Percentiles rank a stretch among this genome's conserved stretches.
phyloP scores from a whole-genome alignment of 2,113 vertebrate species.

The Mustelus asterias region DNA sequence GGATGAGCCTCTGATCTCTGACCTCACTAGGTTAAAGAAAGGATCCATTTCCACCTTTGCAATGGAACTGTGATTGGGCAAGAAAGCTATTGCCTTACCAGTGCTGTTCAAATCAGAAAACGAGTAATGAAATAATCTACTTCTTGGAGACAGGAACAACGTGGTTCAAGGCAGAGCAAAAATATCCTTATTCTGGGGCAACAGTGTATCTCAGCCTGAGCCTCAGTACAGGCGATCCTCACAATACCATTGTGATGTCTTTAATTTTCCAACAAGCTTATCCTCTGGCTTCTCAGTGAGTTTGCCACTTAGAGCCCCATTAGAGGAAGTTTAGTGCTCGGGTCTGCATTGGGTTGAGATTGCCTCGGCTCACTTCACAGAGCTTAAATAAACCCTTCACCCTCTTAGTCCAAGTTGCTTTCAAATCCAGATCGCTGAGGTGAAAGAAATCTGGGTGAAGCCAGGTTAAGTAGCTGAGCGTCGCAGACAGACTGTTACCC shows the following conservation, averaged over 20 bases:
- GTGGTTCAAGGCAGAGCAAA: not conserved
- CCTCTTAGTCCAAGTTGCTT: not conserved
- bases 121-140: not conserved
- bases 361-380: no score
- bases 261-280: no score
- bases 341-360: no score
- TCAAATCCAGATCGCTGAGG: not conserved
- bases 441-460: not conserved
- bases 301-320: no score
- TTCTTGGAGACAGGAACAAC: not conserved
- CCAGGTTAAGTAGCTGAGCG: not conserved
- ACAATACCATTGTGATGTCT: no score
- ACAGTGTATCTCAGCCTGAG: no score
- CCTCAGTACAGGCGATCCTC: no score
- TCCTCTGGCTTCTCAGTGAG: no score
- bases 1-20: not conserved
- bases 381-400: not conserved
- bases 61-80: not conserved
- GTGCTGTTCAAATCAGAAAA: not conserved
- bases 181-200: not conserved
- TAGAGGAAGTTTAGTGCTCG: no score
- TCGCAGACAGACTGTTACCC: not conserved
- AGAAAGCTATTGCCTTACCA: not conserved
- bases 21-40: not conserved
- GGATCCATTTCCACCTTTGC: not conserved